Base-by-base conservation (phyloP, 1,140 invertebrate species). In the Cecropterus lyciades region DNA sequence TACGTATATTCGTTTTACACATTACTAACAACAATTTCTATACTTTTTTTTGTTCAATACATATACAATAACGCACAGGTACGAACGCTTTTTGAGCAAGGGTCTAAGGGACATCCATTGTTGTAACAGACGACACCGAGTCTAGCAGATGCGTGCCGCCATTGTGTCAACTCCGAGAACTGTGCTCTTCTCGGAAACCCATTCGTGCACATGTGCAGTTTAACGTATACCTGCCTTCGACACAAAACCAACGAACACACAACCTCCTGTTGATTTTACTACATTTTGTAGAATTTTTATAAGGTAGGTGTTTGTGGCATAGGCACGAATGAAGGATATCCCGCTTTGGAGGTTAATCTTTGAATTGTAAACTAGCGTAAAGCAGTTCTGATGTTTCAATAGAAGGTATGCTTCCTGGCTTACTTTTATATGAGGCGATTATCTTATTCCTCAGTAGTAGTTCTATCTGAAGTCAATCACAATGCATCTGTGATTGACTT, bases 101-200 rank as follows among this genome's bases (percentile, higher is more conserved):
- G 30, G 37, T 59, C 30, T 42, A 64, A 65, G 68, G 69, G 3
- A 33, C 30, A 33, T 69, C 59, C 33, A 72, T 69, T 64, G 63
- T 69, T 15, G 16, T 33, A 56, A 24, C 59, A 66, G 80, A 79
- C 79, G 83, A 80, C 83, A 77, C 72, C 43, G 51, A 70, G 83
- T 85, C 83, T 85, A 73, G 77, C 79, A 83, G 80, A 84, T 84
- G 81, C 70, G 65, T 0, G 24, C 63, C 17, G 24, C 70, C 53
- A 75, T 81, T 82, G 70, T 79, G 60, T 74, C 67, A 17, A 56
- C 46, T 51, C 20, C 37, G 27, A 77, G 74, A 73, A 73, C 67
- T 53, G 33, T 24, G 45, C 56, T 59, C 70, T 81, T 83, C 79
- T 65, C 17, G 68, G 74, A 81, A 82, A 71, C 65, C 20, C 30